Evolutionary conservation across 2,888 invertebrate genomes (phyloP), one percentile per base, ranked within the genome.

Genomic region (Zygaena filipendulae): DNA sequence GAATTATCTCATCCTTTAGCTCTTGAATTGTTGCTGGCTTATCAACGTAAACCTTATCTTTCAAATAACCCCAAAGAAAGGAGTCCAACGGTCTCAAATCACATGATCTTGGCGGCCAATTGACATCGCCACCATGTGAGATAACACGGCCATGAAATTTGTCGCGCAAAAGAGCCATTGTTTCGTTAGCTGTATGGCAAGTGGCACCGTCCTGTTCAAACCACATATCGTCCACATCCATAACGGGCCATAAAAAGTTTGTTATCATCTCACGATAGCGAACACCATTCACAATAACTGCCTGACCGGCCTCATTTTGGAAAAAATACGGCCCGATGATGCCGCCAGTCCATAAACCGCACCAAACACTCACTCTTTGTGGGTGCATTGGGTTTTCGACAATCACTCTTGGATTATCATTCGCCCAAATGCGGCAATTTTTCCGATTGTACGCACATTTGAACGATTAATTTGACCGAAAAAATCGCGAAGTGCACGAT

Each of bases 181-280:
- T 33, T 16, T 27, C 30, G 23, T 19, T 28, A 27, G 33, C 36
- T 27, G 39, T 39, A 35, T 40, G 36, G 30, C 36, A 32, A 27
- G 38, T 38, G 26, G 42, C 36, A 27, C 33, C 32, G 23, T 36
- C 38, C 26, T 43, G 38, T 33, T 39, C 36, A 29, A 36, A 20
- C 33, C 30, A 33, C 23, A 32, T 32, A 26, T 35, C 21, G 20
- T 28, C 25, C 9, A 31, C 21, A 27, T 37, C 31, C 21, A 26
- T 29, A 28, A 29, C 18, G 10, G 24, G 27, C 29, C 25, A 29
- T 11, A 39, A 39, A 10, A 36, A 35, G 20, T 32, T 33, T 23
- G 3, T 25, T 18, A 35, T 29, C 31, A 30, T 25, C 25, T n/a
- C 13, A 13, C 13, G 25, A 25, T 6, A 1, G 25, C 13, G 18